These are phyloP conservation scores for Drosophila kurseongensis DNA, from an alignment of 1,140 invertebrate species.

Conservation along the genomic window DNA sequence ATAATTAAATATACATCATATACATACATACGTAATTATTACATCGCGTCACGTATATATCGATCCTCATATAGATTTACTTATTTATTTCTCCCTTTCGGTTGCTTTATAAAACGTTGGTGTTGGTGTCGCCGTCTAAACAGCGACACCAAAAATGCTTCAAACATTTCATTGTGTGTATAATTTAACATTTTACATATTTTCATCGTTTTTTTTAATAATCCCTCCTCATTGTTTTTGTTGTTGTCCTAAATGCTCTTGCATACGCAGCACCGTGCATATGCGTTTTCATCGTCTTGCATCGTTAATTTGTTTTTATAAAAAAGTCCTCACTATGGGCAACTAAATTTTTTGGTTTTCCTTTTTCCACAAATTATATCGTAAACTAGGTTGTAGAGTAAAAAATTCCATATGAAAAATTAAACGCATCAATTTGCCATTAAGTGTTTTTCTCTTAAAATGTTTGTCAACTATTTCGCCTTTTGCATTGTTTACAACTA, in stretches of 20 bases:
- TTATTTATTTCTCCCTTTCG: constrained; percentile 40
- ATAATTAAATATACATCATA: constrained; percentile 65
- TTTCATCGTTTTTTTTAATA: constrained; percentile 41
- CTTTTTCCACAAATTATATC: constrained; percentile 50
- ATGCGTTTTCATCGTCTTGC: constrained; percentile 38
- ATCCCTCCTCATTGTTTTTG: constrained; percentile 33
- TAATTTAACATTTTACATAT: constrained; percentile 65
- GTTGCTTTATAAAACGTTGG: constrained; percentile 72
- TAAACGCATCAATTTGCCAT: constrained; percentile 68
- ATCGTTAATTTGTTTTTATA: constrained; percentile 61
- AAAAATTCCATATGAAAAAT: constrained; percentile 76
- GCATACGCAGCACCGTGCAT: constrained; percentile 22
- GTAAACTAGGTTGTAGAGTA: constrained; percentile 76
- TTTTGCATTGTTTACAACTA: constrained; percentile 61
- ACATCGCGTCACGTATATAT: constrained; percentile 57
- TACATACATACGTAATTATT: constrained; percentile 63
- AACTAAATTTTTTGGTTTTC: constrained; percentile 60
- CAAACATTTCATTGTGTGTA: constrained; percentile 75
- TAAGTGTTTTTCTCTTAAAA: constrained; percentile 56
- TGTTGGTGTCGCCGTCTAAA: constrained; percentile 75
- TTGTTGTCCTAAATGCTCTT: constrained; percentile 77
- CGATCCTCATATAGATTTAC: constrained; percentile 22
- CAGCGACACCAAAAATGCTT: constrained; percentile 78
- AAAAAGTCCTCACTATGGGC: constrained; percentile 63
- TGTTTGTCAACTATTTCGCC: constrained; percentile 66